Conservation (phyloP, 2,113 vertebrate species). For the Cricetomys ansorgei region DNA sequence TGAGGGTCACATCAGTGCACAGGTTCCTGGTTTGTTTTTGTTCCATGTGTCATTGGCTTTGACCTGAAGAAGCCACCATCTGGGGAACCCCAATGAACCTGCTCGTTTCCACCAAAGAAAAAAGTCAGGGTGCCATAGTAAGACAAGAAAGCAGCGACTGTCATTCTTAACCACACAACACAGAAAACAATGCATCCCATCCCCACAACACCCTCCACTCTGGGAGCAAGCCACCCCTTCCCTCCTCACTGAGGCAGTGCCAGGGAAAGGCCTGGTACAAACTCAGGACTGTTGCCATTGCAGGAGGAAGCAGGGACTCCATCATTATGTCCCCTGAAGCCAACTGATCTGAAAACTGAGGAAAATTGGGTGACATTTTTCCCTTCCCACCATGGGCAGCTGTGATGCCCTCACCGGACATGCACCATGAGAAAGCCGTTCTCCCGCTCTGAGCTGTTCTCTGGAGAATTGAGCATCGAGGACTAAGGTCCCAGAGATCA, state of each 20-base stretch:
- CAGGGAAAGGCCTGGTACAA: not conserved
- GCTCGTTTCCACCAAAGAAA: not conserved
- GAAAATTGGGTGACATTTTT: not conserved
- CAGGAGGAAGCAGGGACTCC: not conserved
- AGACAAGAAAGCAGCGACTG: not conserved
- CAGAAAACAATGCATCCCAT: not conserved
- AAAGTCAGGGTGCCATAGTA: not conserved
- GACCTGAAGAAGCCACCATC: not conserved
- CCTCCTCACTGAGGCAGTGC: too few species aligned
- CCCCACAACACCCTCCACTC: too few species aligned
- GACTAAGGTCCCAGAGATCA: not conserved
- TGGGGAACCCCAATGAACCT: not conserved
- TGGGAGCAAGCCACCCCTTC: not conserved
- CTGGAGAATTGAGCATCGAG: not conserved
- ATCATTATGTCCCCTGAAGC: not conserved
- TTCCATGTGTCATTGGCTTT: too few species aligned
- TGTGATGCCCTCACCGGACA: not conserved
- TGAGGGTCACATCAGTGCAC: not conserved
- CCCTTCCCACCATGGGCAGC: not conserved
- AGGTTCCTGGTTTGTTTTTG: not conserved
- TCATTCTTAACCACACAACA: not conserved
- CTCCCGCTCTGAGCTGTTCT: not conserved
- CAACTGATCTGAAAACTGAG: not conserved
- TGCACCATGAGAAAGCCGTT: not conserved
- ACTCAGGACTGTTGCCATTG: not conserved